Percentiles rank a stretch among this genome's conserved stretches.
Evolutionary conservation across 1,140 invertebrate species (phyloP).

Genomic region (Chrysoperla carnea): DNA sequence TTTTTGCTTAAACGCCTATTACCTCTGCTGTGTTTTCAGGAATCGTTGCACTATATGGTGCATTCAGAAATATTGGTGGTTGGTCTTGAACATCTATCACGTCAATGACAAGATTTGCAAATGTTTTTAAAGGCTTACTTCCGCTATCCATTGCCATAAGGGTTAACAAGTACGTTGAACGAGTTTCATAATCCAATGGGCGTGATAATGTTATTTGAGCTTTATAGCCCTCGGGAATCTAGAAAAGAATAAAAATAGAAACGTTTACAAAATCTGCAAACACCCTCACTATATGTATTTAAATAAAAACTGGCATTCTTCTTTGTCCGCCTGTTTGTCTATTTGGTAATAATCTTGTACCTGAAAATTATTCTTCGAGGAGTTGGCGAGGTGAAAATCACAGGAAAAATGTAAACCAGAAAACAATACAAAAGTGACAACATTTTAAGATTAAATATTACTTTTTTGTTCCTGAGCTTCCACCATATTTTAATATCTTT

Average conservation of each 20-base stretch:
- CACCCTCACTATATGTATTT: constrained; percentile 1
- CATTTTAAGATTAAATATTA: too few relatives aligned
- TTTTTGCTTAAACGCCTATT: too few relatives aligned
- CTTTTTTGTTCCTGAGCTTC: too few relatives aligned
- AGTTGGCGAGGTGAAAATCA: too few relatives aligned
- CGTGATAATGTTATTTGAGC: constrained; percentile 42
- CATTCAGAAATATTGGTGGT: constrained; percentile 57
- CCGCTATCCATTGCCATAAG: constrained; percentile 45
- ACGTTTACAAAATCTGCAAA: not conserved
- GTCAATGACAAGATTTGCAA: constrained; percentile 53
- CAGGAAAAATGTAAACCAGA: too few relatives aligned
- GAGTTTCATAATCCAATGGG: constrained; percentile 53
- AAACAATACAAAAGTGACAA: too few relatives aligned
- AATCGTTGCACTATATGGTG: constrained; percentile 57
- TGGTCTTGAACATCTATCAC: constrained; percentile 67
- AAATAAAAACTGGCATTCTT: too few relatives aligned
- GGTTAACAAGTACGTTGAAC: constrained; percentile 50
- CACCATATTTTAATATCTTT: too few relatives aligned
- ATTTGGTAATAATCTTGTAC: too few relatives aligned
- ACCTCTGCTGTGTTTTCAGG: constrained; percentile 49
- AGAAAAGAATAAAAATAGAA: constrained; percentile 1
- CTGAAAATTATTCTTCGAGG: too few relatives aligned
- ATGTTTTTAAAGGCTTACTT: constrained; percentile 36
- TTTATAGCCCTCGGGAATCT: constrained; percentile 46
- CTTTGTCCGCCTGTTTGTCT: too few relatives aligned